These are phyloP conservation scores for Litocranius walleri DNA, from an alignment of 2,113 vertebrate species.

Conservation along the genomic window DNA sequence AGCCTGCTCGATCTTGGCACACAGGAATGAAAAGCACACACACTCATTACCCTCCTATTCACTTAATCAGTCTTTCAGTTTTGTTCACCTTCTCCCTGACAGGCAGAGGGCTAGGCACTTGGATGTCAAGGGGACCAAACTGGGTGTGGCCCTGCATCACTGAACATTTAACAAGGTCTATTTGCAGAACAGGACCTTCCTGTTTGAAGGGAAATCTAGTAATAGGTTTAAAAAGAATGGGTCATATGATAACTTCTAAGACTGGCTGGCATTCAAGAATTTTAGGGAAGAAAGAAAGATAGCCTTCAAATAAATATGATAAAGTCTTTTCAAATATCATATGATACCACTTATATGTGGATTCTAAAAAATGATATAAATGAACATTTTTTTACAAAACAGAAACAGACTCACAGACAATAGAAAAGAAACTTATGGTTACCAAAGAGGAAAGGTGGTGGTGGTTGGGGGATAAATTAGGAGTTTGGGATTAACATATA, in stretches of 20 bases:
- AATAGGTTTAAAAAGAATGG: background rate
- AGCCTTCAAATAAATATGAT: background rate
- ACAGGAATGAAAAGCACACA: background rate
- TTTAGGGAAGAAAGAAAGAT: background rate
- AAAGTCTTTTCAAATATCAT: background rate
- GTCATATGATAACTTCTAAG: background rate
- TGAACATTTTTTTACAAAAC: background rate
- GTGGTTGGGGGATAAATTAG: background rate
- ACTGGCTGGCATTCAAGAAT: background rate
- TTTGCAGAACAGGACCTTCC: background rate
- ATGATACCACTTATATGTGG: background rate
- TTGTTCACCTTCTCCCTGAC: background rate
- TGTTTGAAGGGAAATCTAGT: background rate
- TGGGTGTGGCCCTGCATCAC: background rate
- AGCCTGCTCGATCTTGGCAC: background rate
- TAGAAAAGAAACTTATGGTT: background rate
- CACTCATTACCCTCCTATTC: background rate
- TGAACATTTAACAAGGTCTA: background rate
- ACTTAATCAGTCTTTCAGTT: background rate
- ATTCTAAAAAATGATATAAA: background rate
- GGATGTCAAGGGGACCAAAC: background rate
- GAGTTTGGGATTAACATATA: background rate
- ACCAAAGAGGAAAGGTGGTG: background rate
- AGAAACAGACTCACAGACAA: background rate
- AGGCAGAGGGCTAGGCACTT: background rate